Base-by-base conservation (phyloP, 1,140 invertebrate genomes). In the Pentalonia nigronervosa region DNA sequence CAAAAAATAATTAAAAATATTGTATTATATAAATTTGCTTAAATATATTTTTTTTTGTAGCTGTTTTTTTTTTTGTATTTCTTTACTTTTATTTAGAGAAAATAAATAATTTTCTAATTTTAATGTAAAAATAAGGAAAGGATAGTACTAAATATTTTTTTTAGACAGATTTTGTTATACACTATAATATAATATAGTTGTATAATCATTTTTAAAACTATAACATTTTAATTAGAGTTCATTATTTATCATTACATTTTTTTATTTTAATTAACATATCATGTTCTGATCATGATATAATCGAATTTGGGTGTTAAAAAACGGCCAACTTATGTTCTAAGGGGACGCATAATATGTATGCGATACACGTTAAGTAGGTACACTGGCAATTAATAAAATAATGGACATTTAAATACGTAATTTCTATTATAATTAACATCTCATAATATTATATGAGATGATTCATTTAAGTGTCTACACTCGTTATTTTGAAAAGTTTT, bases 1-100 rank as follows among this genome's bases (percentile, higher is more conserved):
- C 48, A 89, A 25, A 86, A 86, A 41, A 86, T 86, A 86, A 41
- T 76, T 34, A 6, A 76, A 76, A 76, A 76, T 76, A 53, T 76
- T n/a, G n/a, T 76, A 76, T 76, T 34, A 17, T 76, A 76, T 76
- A 30, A 76, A n/a, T 76, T 76, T 76, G 60, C 60, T 76, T 76
- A 7, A n/a, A 76, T 76, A 76, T n/a, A n/a, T 67, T 1, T 84
- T 83, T n/a, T 41, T 30, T 84, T 84, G 23, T n/a, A 25, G 2
- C 23, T 45, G 7, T 84, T 41, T 84, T 36, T 36, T 41, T 83
- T 25, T 84, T 30, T 21, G 21, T 41, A 23, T 84, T 30, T 84
- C 9, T 84, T n/a, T 47, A 86, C 84, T 6, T 86, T 2, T 83
- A 36, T 36, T 36, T 83, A 45, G 9, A 67, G 14, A 76, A n/a